Evolutionary conservation across 2,113 vertebrate genomes (phyloP).

Genomic region (Sturnira hondurensis): DNA sequence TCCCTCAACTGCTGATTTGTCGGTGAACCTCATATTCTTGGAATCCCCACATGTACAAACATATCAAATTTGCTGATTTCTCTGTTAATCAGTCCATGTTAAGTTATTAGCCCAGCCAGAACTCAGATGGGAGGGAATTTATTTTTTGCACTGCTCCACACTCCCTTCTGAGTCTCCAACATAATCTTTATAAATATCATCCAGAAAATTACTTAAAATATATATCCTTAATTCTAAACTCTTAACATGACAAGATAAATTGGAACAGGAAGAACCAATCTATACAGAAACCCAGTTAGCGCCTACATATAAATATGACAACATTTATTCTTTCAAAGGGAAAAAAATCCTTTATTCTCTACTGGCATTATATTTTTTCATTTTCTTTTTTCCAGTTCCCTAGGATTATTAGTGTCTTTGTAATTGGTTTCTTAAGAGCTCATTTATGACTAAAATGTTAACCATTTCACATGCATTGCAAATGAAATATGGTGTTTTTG

Average conservation of each 20-base stretch:
- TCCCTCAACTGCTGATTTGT: background rate
- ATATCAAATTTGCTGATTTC: background rate
- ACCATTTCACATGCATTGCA: too few relatives aligned
- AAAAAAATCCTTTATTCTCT: background rate
- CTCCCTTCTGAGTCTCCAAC: background rate
- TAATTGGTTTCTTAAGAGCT: too few relatives aligned
- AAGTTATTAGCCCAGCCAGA: background rate
- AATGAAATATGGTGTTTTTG: too few relatives aligned
- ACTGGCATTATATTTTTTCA: too few relatives aligned
- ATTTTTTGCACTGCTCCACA: background rate
- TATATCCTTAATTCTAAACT: background rate
- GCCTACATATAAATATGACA: background rate
- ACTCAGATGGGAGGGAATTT: background rate
- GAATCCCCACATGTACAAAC: background rate
- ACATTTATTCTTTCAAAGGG: background rate
- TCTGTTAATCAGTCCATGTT: background rate
- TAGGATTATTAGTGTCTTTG: too few relatives aligned
- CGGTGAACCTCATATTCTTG: background rate
- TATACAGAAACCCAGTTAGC: background rate
- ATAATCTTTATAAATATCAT: conserved; percentile 9
- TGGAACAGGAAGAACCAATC: background rate
- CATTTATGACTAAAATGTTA: too few relatives aligned
- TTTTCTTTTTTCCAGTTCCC: too few relatives aligned
- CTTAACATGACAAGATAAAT: background rate
- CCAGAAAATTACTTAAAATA: background rate